phyloP scores from a whole-genome alignment of 1,140 invertebrate species.

The Plutomurus gul region DNA sequence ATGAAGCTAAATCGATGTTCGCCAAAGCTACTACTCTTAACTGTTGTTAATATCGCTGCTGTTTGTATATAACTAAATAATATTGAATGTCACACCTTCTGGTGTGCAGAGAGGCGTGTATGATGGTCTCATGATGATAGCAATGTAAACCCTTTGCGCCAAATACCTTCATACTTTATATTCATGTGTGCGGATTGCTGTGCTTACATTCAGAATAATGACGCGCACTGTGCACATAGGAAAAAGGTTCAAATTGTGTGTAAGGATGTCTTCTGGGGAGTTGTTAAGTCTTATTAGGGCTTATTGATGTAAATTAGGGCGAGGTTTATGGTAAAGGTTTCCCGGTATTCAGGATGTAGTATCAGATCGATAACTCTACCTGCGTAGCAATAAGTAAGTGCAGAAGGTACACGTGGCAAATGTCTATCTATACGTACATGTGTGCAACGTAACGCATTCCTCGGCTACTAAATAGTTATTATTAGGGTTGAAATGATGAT shows the following conservation, averaged over 20 bases:
- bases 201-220: neutral
- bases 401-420: no score
- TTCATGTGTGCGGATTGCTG: neutral
- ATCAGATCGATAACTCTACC: no score
- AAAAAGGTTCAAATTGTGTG: no score
- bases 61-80: no score
- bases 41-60: neutral
- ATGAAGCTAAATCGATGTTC: conserved; percentile 26
- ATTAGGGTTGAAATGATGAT: neutral
- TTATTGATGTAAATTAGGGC: no score
- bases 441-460: no score
- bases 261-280: neutral
- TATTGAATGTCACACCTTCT: conserved; percentile 17
- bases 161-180: neutral
- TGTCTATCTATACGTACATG: no score
- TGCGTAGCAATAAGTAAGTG: no score
- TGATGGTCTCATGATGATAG: conserved; percentile 3
- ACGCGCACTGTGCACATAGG: neutral
- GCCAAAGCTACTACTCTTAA: neutral
- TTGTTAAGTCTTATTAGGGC: no score
- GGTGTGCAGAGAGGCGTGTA: conserved; percentile 11
- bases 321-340: no score
- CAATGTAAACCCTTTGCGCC: conserved; percentile 19
- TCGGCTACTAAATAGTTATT: neutral
- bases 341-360: no score